Base-by-base conservation (phyloP, 1,140 invertebrate genomes). In the Trichomalopsis sarcophagae region DNA sequence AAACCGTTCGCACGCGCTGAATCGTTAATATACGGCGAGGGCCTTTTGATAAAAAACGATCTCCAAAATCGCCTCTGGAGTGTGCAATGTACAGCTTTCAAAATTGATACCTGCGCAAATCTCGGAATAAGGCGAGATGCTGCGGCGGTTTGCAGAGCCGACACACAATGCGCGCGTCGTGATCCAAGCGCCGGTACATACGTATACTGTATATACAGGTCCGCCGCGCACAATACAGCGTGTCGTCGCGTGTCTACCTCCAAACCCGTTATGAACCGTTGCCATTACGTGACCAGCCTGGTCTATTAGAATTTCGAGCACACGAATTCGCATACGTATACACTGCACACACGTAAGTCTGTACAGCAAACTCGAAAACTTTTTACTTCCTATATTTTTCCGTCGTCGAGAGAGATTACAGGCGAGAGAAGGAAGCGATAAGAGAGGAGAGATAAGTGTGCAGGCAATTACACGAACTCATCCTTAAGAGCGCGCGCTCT, bases 211-310 rank as follows among this genome's bases (percentile, higher is more conserved):
- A 50, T 50, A 50, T 50, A 62, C 55, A 62, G 55, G 55, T 62
- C 21, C 62, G 21, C 62, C 33, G 14, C 68, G 68, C 11, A 30
- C 23, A 71, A 71, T 33, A 71, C 23, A 27, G 68, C 68, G 27
- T 33, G 68, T 33, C 68, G 68, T 71, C 68, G 68, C 68, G 23
- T 17, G 68, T 62, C 27, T 27, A 62, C 55, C 6, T 21, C 68
- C 68, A 50, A 47, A 47, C 14, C 82, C 74, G 82, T 82, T 86
- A 78, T 71, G 55, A 86, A 77, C 84, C 74, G 84, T 82, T 86
- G 74, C 55, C 66, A 82, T 82, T 86, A 82, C 84, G 84, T 82
- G 79, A 86, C 81, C 74, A 75, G 80, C 11, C 47, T 36, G 50
- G 79, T 71, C 44, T 50, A 82, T 82, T 82, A 78, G 80, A 84